Base-by-base conservation (phyloP, 2,888 invertebrate genomes). In the Peribatodes rhomboidaria region DNA sequence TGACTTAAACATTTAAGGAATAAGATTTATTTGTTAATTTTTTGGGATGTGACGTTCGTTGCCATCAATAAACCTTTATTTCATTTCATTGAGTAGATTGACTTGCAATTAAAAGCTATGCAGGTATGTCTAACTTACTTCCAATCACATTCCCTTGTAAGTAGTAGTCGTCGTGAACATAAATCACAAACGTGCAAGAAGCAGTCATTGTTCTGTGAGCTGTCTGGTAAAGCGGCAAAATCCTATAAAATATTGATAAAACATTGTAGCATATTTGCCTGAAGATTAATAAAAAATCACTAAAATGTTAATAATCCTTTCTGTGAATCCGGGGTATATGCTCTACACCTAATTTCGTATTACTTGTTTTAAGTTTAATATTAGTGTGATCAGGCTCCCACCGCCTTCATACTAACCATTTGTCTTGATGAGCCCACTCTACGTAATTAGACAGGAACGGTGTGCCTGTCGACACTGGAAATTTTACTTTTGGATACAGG, bases 401-500 rank as follows among this genome's bases (percentile, higher is more conserved):
- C 35, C 35, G 1, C 11, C 11, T 1, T 11, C 35, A 9, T 7
- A 35, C 11, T 35, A 7, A 90, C 96, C 96, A 96, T 67, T 94
- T 94, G 58, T 95, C 95, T 2, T 90, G 86, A 76, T 98, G 98
- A 68, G 97, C 96, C 98, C 98, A 98, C 70, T 94, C 94, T n/a
- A 98, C 94, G 14, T 96, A 86, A 2, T 97, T 96, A 0, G 97
- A 95, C 46, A 98, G 93, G 92, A 96, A 96, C 0, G 97, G 96
- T 0, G 98, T 98, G 31, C 96, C 96, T 14, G 96, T 94, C 0
- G 97, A 96, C 0, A 98, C 98, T 0, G 98, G 98, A 77, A 95
- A 97, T 59, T 95, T 81, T 0, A 97, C 89, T 56, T 92, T 84
- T 0, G 97, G 96, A 83, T 97, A 98, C 0, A 98, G 84, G 9